These are phyloP conservation scores for Proterorhinus semilunaris DNA, from an alignment of 2,113 vertebrate species.

Conservation along the genomic window DNA sequence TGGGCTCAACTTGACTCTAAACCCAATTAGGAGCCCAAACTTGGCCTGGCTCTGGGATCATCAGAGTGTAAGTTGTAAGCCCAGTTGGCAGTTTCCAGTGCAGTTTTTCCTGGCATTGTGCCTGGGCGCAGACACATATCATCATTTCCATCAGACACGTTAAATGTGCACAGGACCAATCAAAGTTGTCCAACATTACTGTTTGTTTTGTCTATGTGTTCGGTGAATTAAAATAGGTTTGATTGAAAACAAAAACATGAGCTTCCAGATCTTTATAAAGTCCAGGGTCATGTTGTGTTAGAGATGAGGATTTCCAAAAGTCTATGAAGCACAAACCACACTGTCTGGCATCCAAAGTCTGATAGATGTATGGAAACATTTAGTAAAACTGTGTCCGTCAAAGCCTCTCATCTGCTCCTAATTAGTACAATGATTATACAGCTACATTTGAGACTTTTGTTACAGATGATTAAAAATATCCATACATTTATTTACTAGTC, in stretches of 20 bases:
- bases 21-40: constrained; percentile 37
- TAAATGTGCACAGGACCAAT: constrained; percentile 36
- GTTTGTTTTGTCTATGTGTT: constrained; percentile 36
- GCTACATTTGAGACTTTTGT: constrained; percentile 40
- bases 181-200: constrained; percentile 51
- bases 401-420: constrained; percentile 61
- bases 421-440: constrained; percentile 57
- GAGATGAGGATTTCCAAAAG: constrained; percentile 67
- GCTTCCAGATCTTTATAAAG: constrained; percentile 39
- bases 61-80: constrained; percentile 51
- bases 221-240: constrained; percentile 43
- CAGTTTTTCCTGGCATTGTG: constrained; percentile 60
- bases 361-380: constrained; percentile 72
- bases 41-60: constrained; percentile 38
- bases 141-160: constrained; percentile 66
- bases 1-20: constrained; percentile 45
- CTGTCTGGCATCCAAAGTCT: constrained; percentile 41
- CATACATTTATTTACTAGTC: not conserved
- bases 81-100: constrained; percentile 61
- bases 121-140: constrained; percentile 49
- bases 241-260: constrained; percentile 54
- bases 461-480: not conserved
- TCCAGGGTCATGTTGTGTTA: constrained; percentile 58
- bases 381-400: constrained; percentile 71
- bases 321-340: constrained; percentile 59